phyloP scores from a whole-genome alignment of 92 coral and sea anemone species.

The Porites cylindrica region DNA sequence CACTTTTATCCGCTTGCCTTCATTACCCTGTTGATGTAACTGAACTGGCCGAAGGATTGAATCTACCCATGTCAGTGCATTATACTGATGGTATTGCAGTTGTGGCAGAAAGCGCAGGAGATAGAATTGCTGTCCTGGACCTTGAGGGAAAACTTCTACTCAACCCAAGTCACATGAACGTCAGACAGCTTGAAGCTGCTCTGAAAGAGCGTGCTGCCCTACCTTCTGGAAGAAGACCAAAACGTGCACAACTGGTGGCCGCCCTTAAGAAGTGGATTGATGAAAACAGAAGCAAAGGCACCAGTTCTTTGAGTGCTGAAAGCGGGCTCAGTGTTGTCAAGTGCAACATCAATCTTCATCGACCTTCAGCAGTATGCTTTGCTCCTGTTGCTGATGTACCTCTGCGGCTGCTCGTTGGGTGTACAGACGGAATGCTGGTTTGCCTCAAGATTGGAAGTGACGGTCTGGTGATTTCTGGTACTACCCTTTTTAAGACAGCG shows the following conservation, averaged over 20 bases:
- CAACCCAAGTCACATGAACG: conserved; percentile 37
- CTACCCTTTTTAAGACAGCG: conserved; percentile 16
- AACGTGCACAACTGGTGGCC: conserved; percentile 31
- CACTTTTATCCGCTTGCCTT: conserved; percentile 25
- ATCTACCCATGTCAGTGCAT: conserved; percentile 37
- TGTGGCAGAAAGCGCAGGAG: conserved; percentile 41
- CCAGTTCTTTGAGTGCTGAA: neutral
- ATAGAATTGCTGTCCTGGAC: conserved; percentile 36
- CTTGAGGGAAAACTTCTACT: conserved; percentile 23
- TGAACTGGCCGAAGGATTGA: conserved; percentile 33
- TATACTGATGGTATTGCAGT: conserved; percentile 31
- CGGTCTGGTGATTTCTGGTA: conserved; percentile 18
- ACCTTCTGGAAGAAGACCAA: conserved; percentile 34
- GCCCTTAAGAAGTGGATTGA: conserved; percentile 40
- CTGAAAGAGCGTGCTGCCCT: conserved; percentile 24
- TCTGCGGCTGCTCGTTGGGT: conserved; percentile 30
- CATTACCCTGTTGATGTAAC: conserved; percentile 40
- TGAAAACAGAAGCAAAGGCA: conserved; percentile 9
- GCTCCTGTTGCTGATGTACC: no score
- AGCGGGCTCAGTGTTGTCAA: no score
- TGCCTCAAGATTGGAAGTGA: conserved; percentile 29
- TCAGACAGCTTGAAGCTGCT: conserved; percentile 30
- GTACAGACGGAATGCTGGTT: conserved; percentile 18
- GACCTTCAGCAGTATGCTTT: neutral
- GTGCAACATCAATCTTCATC: neutral